Evolutionary conservation across 2,113 vertebrate genomes (phyloP).

Genomic region (Microtus oregoni): DNA sequence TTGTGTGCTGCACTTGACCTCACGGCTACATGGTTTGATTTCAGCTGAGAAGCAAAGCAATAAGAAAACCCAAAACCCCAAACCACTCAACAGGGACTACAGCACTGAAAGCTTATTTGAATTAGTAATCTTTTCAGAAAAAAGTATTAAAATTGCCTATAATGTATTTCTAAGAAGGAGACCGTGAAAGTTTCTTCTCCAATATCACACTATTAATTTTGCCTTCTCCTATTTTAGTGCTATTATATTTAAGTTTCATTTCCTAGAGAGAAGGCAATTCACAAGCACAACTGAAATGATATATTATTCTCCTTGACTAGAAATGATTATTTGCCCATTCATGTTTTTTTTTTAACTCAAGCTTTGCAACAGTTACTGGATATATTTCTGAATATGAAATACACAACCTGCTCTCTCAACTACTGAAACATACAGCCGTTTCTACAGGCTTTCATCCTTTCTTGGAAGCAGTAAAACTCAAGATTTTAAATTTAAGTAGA

Average conservation of each 20-base stretch:
- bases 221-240: conserved; percentile 63
- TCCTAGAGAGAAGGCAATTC: conserved; percentile 71
- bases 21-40: neutral
- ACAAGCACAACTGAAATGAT: conserved; percentile 62
- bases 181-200: conserved; percentile 49
- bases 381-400: conserved; percentile 62
- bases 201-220: conserved; percentile 60
- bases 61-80: neutral
- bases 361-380: conserved; percentile 59
- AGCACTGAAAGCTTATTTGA: conserved; percentile 46
- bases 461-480: conserved; percentile 16
- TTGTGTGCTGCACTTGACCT: no score
- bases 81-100: neutral
- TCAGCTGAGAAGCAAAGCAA: neutral
- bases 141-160: conserved; percentile 48
- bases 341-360: conserved; percentile 51
- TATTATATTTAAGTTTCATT: conserved; percentile 61
- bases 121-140: conserved; percentile 32
- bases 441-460: conserved; percentile 53
- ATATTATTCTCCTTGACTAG: conserved; percentile 62
- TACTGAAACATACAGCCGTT: conserved; percentile 4
- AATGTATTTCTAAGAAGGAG: conserved; percentile 43
- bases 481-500: conserved; percentile 71
- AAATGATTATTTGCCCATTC: conserved; percentile 63
- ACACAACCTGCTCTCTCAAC: conserved; percentile 19